phyloP scores from a whole-genome alignment of 2,113 vertebrate species.

The Heloderma charlesbogerti region DNA sequence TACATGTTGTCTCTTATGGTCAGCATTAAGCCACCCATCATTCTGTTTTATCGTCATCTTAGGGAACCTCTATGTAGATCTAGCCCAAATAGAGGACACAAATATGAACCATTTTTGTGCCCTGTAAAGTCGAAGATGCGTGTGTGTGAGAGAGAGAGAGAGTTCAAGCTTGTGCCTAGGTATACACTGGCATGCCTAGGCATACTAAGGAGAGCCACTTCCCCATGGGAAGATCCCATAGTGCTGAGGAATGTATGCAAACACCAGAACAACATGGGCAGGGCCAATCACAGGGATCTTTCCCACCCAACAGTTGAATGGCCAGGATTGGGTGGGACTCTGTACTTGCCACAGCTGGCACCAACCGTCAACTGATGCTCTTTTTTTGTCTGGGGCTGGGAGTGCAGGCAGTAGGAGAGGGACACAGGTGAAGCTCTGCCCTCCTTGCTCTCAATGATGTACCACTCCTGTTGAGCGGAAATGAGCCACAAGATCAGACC shows the following conservation, averaged over 20 bases:
- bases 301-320: not conserved
- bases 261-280: not conserved
- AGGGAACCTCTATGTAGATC: slow-evolving; percentile 24
- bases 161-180: not conserved
- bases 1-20: not conserved
- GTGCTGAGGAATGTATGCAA: not conserved
- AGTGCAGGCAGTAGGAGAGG: too few relatives aligned
- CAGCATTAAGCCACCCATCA: not conserved
- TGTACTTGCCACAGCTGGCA: too few relatives aligned
- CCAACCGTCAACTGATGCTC: too few relatives aligned
- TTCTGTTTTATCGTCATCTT: slow-evolving; percentile 15
- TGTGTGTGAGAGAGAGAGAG: not conserved
- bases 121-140: fast-evolving
- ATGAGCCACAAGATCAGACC: not conserved
- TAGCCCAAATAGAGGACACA: slow-evolving; percentile 8
- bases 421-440: too few relatives aligned
- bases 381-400: too few relatives aligned
- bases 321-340: too few relatives aligned
- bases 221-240: not conserved
- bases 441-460: too few relatives aligned
- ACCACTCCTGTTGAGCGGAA: not conserved
- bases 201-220: not conserved
- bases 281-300: not conserved
- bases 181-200: not conserved
- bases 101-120: not conserved